Conservation (phyloP, 2,888 invertebrate genomes). For the Trypoxylon attenuatum region DNA sequence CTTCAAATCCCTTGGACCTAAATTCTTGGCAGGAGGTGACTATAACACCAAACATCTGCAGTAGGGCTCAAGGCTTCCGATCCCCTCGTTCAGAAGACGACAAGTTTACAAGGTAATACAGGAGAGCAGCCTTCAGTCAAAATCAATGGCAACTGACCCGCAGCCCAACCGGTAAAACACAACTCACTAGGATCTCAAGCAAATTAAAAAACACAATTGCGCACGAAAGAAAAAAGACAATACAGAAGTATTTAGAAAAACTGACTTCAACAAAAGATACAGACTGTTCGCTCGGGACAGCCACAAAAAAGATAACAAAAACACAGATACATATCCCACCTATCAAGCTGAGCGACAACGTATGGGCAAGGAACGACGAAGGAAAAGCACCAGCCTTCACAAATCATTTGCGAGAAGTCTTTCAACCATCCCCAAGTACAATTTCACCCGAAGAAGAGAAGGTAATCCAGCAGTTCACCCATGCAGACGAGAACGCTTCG, state of each 20-base stretch:
- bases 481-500: not conserved
- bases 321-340: no score
- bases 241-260: not conserved
- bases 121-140: not conserved
- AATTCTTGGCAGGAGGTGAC: slow-evolving; percentile 39
- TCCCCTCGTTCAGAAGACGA: slow-evolving; percentile 26
- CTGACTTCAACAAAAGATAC: not conserved
- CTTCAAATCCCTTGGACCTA: slow-evolving; percentile 31
- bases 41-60: slow-evolving; percentile 40
- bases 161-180: not conserved
- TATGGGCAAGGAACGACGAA: not conserved
- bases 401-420: not conserved
- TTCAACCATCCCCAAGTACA: no score
- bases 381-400: not conserved
- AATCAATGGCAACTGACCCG: not conserved
- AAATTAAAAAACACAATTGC: not conserved
- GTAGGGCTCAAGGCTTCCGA: slow-evolving; percentile 47
- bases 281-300: not conserved
- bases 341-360: not conserved
- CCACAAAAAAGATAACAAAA: not conserved
- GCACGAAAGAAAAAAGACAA: not conserved
- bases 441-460: not conserved
- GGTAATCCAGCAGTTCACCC: not conserved
- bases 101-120: slow-evolving; percentile 6
- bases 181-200: not conserved